Conservation (phyloP, 2,888 invertebrate species). For the Theretra japonica region DNA sequence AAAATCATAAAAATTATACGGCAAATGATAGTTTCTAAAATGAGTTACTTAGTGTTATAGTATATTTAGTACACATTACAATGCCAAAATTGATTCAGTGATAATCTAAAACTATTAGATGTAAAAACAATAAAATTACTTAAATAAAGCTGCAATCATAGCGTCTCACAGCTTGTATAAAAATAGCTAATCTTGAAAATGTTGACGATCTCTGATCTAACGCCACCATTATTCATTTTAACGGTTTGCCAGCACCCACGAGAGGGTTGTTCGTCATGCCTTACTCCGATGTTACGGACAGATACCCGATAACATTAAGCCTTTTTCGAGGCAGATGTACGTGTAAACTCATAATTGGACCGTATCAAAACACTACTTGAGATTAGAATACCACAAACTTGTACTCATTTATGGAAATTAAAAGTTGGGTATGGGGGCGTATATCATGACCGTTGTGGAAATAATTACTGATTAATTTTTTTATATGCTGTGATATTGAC, state of each 20-base stretch:
- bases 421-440: background rate
- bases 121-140: too few species aligned
- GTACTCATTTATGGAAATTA: constrained; percentile 21
- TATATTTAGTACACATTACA: too few species aligned
- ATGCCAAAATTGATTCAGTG: too few species aligned
- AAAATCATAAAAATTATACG: too few species aligned
- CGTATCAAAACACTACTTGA: constrained; percentile 81
- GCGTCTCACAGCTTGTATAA: background rate
- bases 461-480: constrained; percentile 1
- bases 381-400: constrained; percentile 40
- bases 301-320: constrained; percentile 65
- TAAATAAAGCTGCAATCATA: too few species aligned
- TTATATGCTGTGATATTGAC: background rate
- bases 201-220: constrained; percentile 58
- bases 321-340: constrained; percentile 77
- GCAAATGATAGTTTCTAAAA: too few species aligned
- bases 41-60: too few species aligned
- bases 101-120: too few species aligned
- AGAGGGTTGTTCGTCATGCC: constrained; percentile 77
- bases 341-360: constrained; percentile 72
- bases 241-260: constrained; percentile 75
- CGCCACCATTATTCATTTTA: constrained; percentile 79
- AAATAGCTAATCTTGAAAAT: constrained; percentile 34
- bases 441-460: constrained; percentile 21
- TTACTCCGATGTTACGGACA: constrained; percentile 69